Percentiles rank a stretch among this genome's conserved stretches.
Conservation (phyloP, 2,797 vertebrate species). For the Bryconaethiops microstoma region DNA sequence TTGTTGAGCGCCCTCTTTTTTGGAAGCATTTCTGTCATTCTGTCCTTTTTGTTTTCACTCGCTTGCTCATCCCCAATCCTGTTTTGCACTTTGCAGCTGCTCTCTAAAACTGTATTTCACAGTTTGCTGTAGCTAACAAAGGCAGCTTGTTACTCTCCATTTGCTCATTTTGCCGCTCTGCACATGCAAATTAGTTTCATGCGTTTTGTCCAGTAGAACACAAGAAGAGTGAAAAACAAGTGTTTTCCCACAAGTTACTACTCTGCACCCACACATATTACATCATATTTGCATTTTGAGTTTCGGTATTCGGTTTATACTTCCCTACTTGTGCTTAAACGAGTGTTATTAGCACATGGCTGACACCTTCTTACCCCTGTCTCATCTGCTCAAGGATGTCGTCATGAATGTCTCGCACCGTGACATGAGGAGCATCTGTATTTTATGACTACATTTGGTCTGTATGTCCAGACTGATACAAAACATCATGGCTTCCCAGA, state of each 20-base stretch:
- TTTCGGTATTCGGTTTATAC: too few species aligned
- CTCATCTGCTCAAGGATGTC: slow-evolving; percentile 1
- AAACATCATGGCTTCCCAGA: slow-evolving; percentile 63
- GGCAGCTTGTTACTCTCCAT: not conserved
- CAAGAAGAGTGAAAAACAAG: not conserved
- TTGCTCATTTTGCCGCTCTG: not conserved
- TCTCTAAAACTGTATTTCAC: slow-evolving; percentile 11
- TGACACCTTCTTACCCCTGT: not conserved
- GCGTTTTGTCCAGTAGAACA: not conserved
- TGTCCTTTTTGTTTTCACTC: not conserved
- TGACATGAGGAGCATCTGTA: slow-evolving; percentile 16
- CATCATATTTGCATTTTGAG: not conserved
- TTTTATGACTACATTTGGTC: slow-evolving; percentile 69
- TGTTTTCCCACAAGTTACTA: not conserved
- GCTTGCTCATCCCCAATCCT: not conserved
- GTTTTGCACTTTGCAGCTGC: not conserved
- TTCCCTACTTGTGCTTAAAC: not conserved
- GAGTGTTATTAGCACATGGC: not conserved
- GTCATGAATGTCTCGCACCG: not conserved
- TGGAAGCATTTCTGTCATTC: not conserved
- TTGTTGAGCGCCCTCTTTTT: not conserved
- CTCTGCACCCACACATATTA: not conserved
- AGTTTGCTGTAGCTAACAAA: not conserved
- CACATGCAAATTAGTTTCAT: not conserved
- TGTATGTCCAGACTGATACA: slow-evolving; percentile 65